Evolutionary conservation across 2,113 vertebrate species (phyloP), one percentile per base, ranked within the genome.

Genomic region (Dinomys branickii): DNA sequence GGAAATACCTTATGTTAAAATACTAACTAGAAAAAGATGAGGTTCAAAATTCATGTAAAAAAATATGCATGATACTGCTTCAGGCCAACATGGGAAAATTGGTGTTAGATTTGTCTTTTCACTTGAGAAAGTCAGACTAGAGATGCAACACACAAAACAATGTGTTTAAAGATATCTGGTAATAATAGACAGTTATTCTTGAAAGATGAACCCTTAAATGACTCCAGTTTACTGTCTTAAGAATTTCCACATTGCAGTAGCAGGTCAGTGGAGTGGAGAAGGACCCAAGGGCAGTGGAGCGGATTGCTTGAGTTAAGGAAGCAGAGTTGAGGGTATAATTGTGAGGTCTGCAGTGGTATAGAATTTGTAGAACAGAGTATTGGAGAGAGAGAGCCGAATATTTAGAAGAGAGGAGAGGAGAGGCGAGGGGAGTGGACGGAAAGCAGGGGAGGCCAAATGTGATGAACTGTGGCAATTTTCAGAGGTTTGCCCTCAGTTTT

Each of bases 1-100:
- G 44, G 50, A 84, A 90, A 75, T 87, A 77, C 22, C 52, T 92
- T 92, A 77, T 26, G n/a, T 92, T 85, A 90, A 85, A 94, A 78
- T 71, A 81, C 17, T 52, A 52, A 78, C 9, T 59, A 84, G 88
- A 82, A 77, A 90, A 92, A 63, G n/a, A 47, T 67, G n/a, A 84
- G 0, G 3, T 81, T 94, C 56, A 94, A 84, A 78, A 93, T 95
- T 41, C 59, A 94, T 84, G 7, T 47, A 41, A 91, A 94, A 94
- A 91, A 77, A 67, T 67, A 77, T 20, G 19, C 35, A 78, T 13
- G 30, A 1, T 13, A 44, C 28, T 52, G 41, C n/a, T 91, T 88
- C 26, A 63, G 56, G 65, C 30, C 13, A 63, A 56, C n/a, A 75
- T 41, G 56, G n/a, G 69, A 96, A 63, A 77, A 58, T 9, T n/a